Conservation (phyloP, 2,797 vertebrate species). For the Serranus cabrilla region DNA sequence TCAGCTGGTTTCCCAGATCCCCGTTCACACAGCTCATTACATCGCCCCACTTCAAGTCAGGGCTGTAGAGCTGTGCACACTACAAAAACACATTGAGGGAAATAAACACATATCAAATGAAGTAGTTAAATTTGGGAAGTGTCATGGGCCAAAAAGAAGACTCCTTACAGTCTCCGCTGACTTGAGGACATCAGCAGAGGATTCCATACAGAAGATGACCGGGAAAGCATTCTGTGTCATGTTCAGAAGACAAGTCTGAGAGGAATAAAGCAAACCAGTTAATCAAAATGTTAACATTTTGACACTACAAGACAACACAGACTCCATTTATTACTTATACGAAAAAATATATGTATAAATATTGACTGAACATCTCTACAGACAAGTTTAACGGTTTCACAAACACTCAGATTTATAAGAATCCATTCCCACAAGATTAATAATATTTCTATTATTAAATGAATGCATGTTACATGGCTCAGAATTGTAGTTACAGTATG, state of each 20-base stretch:
- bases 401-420: neutral
- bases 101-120: neutral
- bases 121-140: neutral
- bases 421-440: neutral
- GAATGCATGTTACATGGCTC: neutral
- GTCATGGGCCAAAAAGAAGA: neutral
- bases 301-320: neutral
- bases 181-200: conserved; percentile 69
- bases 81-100: conserved; percentile 56
- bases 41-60: conserved; percentile 44
- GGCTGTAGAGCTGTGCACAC: conserved; percentile 85
- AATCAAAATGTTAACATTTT: neutral
- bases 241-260: conserved; percentile 89
- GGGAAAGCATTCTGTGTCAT: conserved; percentile 50
- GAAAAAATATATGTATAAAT: neutral
- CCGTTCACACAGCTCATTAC: conserved; percentile 86
- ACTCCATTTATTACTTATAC: neutral
- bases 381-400: neutral
- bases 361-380: neutral
- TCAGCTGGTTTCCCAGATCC: conserved; percentile 86
- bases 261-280: neutral
- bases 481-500: neutral
- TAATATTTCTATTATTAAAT: neutral
- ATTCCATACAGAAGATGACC: conserved; percentile 90
- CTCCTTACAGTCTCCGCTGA: conserved; percentile 76